Evolutionary conservation across 2,888 invertebrate genomes (phyloP).

Genomic region (Drosophila sordidapex): DNA sequence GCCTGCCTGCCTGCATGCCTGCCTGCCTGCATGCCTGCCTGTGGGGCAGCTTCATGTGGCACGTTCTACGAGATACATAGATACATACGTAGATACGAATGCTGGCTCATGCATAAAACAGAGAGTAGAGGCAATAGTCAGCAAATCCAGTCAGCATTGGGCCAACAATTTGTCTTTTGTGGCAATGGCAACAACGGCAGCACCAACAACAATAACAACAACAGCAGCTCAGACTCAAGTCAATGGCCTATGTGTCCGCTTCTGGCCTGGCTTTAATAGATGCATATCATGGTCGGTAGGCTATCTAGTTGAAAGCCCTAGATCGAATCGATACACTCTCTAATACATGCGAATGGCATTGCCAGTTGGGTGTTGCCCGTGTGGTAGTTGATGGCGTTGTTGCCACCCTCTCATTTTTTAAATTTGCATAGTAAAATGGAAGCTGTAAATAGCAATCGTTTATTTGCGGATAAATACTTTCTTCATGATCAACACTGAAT

Average conservation of each 20-base stretch:
- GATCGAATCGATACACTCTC: constrained; percentile 25
- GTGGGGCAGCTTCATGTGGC: constrained; percentile 34
- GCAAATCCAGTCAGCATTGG: constrained; percentile 16
- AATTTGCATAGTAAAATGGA: constrained; percentile 66
- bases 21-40: constrained; percentile 18
- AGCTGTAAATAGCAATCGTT: constrained; percentile 48
- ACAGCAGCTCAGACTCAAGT: constrained; percentile 31
- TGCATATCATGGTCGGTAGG: constrained; percentile 30
- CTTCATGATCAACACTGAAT: constrained; percentile 50
- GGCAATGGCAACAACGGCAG: constrained; percentile 12
- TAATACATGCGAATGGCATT: constrained; percentile 14
- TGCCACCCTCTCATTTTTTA: constrained; percentile 33
- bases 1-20: constrained; percentile 15
- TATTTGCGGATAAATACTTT: constrained; percentile 69
- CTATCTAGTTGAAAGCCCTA: constrained; percentile 44
- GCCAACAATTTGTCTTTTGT: constrained; percentile 38
- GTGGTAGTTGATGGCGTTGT: constrained; percentile 16
- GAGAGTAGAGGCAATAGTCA: constrained; percentile 10
- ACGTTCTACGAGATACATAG: constrained; percentile 46
- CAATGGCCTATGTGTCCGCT: constrained; percentile 40
- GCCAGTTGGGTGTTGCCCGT: constrained; percentile 18
- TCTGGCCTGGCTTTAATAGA: constrained; percentile 42
- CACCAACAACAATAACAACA: constrained; percentile 7
- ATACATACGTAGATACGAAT: constrained; percentile 24
- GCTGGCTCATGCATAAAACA: constrained; percentile 58